Base-by-base conservation (phyloP, 2,113 vertebrate species). In the Rhabdornis inornatus region DNA sequence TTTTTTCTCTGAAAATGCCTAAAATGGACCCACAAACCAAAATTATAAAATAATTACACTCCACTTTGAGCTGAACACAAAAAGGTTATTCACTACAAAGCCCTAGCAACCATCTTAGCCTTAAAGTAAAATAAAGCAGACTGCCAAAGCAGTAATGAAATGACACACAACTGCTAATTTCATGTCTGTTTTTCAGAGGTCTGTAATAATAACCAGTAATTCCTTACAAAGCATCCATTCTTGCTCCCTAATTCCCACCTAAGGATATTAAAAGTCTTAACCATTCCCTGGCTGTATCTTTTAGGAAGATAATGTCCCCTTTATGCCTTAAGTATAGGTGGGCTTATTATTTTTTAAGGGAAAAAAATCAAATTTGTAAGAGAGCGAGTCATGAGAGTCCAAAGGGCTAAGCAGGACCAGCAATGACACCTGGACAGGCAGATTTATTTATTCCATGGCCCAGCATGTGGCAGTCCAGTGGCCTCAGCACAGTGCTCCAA, bases 151-250 rank as follows among this genome's bases (percentile, higher is more conserved):
- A 92, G 96, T 89, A 94, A 96, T 95, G 97, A 96, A 96, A 74
- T 75, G 89, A 95, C 94, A 87, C 94, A 95, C 77, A 96, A 87
- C 96, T 97, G 95, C 92, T 98, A 93, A 97, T 97, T 97, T 95
- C 87, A 87, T 57, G 82, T 94, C 97, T 97, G 90, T 95, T 97
- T 98, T 96, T 94, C 97, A 96, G 72, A 97, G 95, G 96, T 89
- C 95, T 93, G 95, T 93, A 95, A 95, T 95, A 98, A 98, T 82
- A 97, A 90, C 96, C 94, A 96, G 87, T 94, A 97, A 97, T 97
- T 98, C 96, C 94, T 93, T 56, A 21, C 91, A 97, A 97, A 97
- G 95, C 87, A 94, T 66, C 94, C 83, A 80, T 96, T 97, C 95
- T 96, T 87, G 53, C 64, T 85, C 85, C 59, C 76, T 94, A 93